Conservation (phyloP, 2,888 invertebrate genomes). For the Polietes domitor region DNA sequence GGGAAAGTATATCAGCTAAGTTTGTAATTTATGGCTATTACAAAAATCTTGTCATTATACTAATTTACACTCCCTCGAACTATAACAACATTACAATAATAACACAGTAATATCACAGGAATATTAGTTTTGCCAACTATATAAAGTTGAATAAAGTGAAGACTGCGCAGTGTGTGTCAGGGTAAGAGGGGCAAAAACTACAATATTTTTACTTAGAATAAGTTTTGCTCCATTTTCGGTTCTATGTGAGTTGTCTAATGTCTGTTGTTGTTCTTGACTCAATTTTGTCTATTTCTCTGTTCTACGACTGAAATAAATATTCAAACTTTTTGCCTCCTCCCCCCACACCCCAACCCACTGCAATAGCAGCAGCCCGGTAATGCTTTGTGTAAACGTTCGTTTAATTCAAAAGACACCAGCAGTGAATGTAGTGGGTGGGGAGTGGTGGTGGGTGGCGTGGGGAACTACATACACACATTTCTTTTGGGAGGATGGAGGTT, state of each 20-base stretch:
- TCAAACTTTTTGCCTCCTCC: conserved; percentile 1
- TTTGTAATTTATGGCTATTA: too few species aligned
- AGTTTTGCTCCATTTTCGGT: conserved; percentile 12
- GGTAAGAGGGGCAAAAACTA: neutral
- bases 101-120: neutral
- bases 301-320: conserved; percentile 17
- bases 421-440: too few species aligned
- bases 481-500: neutral
- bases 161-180: neutral
- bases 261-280: neutral
- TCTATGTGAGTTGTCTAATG: conserved; percentile 23
- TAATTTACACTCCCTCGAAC: neutral
- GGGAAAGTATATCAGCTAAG: too few species aligned
- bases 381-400: neutral
- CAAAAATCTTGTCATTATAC: too few species aligned
- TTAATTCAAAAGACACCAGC: conserved; percentile 4
- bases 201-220: conserved; percentile 7
- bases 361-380: neutral
- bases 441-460: too few species aligned
- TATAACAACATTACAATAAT: neutral
- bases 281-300: neutral
- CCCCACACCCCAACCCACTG: neutral
- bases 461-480: neutral
- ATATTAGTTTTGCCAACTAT: conserved; percentile 3
- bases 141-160: neutral